Base-by-base conservation (phyloP, 2,113 vertebrate species). In the Hemibagrus wyckioides region DNA sequence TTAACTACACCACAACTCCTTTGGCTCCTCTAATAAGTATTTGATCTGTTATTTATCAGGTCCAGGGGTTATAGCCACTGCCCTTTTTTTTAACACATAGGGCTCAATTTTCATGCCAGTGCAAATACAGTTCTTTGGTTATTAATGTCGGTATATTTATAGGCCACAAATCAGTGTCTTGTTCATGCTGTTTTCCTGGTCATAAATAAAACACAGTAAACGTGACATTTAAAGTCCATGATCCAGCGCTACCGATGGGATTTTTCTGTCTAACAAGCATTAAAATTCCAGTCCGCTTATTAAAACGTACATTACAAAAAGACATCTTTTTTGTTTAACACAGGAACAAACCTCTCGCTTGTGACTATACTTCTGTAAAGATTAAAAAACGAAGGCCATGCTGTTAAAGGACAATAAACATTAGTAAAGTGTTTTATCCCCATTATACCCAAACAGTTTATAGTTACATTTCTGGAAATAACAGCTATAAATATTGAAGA, bases 1-100 rank as follows among this genome's bases (percentile, higher is more conserved):
- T 50, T 79, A 75, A 71, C 50, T 54, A 41, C 30, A 73, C 36
- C 81, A 54, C 17, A 77, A 61, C 80, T 79, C 52, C 83, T 17
- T 80, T 80, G 50, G 15, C 50, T 39, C 54, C 25, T 25, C 21
- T 39, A 59, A 80, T 11, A 39, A 39, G 52, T 39, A 39, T 39
- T 25, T 57, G 52, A 57, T 80, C 9, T 59, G 6, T 57, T 80
- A 56, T 39, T 80, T 57, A 59, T 28, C 30, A 57, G n/a, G 3
- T 79, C 25, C 10, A 48, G 50, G n/a, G 41, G 23, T 75, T 48
- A 77, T 77, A 76, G 41, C 41, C 23, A 61, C 33, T 59, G 8
- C 54, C 23, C 14, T 50, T 50, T 83, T 50, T 21, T n/a, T n/a
- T n/a, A n/a, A 67, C 59, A 57, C 30, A 15, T 3, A 25, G 19